Conservation (phyloP, 2,888 invertebrate species). For the Epistrophe eligans region DNA sequence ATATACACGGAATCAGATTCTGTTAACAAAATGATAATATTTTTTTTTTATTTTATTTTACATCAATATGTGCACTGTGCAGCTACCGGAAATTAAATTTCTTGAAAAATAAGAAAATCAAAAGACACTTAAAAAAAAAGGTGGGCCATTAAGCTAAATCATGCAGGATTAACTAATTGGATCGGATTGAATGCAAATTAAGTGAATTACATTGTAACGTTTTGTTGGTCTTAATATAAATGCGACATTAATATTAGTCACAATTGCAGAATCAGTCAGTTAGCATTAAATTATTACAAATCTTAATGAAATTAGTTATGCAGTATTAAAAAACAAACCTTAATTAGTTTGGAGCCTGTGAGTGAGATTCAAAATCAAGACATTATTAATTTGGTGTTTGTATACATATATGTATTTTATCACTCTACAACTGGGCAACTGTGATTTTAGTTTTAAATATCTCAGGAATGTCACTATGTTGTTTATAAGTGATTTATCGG, state of each 20-base stretch:
- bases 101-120: background rate
- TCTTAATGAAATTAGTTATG: slow-evolving; percentile 33
- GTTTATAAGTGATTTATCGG: too few species aligned
- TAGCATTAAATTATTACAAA: slow-evolving; percentile 23
- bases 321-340: slow-evolving; percentile 31
- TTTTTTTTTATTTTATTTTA: background rate
- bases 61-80: background rate
- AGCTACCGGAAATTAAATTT: slow-evolving; percentile 32
- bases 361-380: background rate
- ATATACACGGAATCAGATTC: background rate
- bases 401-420: too few species aligned
- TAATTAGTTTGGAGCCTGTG: slow-evolving; percentile 2
- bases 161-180: slow-evolving; percentile 43
- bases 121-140: slow-evolving; percentile 32
- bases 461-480: too few species aligned
- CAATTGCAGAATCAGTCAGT: slow-evolving; percentile 23
- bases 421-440: too few species aligned
- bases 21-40: slow-evolving; percentile 21
- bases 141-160: slow-evolving; percentile 58
- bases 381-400: too few species aligned
- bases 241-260: slow-evolving; percentile 16
- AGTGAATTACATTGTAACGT: slow-evolving; percentile 11
- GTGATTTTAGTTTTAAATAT: too few species aligned
- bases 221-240: slow-evolving; percentile 4
- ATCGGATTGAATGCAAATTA: slow-evolving; percentile 30